These are phyloP conservation scores for Achlya flavicornis DNA, from an alignment of 2,888 invertebrate species.

Conservation along the genomic window DNA sequence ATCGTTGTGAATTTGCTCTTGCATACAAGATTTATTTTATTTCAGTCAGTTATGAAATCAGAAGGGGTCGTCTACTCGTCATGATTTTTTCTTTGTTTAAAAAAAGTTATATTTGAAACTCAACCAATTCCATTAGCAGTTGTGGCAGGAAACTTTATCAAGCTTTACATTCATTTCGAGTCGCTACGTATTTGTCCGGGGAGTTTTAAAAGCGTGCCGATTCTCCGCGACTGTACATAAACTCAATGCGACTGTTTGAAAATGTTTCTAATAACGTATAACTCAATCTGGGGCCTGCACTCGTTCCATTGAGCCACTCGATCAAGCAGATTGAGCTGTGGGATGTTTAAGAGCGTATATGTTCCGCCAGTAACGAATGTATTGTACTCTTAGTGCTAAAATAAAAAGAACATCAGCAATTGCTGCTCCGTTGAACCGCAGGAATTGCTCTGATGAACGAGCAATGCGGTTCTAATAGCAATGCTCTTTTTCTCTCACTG, in stretches of 20 bases:
- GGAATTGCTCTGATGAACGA: conserved; percentile 75
- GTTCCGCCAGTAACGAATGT: conserved; percentile 70
- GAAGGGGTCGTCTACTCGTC: conserved; percentile 27
- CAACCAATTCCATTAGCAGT: conserved; percentile 59
- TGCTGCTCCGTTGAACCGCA: conserved; percentile 62
- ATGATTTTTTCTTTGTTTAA: conserved; percentile 48
- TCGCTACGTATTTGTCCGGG: conserved; percentile 43
- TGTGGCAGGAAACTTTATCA: conserved; percentile 54
- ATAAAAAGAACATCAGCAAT: conserved; percentile 68
- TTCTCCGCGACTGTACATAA: conserved; percentile 36
- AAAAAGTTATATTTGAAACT: conserved; percentile 45
- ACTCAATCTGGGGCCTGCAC: conserved; percentile 45
- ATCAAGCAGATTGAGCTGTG: conserved; percentile 64
- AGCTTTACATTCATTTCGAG: conserved; percentile 55
- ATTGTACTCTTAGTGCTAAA: conserved; percentile 73
- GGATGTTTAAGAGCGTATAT: conserved; percentile 48
- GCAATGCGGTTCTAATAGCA: conserved; percentile 72
- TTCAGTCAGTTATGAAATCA: conserved; percentile 30
- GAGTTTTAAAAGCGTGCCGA: conserved; percentile 44
- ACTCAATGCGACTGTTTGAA: conserved; percentile 42
- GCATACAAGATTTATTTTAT: conserved; percentile 27
- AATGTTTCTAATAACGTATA: conserved; percentile 49
- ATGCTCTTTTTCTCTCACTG: conserved; percentile 58
- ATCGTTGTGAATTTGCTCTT: conserved; percentile 13
- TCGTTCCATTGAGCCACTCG: conserved; percentile 57